Evolutionary conservation across 2,113 vertebrate genomes (phyloP).

Genomic region (Sapajus apella): DNA sequence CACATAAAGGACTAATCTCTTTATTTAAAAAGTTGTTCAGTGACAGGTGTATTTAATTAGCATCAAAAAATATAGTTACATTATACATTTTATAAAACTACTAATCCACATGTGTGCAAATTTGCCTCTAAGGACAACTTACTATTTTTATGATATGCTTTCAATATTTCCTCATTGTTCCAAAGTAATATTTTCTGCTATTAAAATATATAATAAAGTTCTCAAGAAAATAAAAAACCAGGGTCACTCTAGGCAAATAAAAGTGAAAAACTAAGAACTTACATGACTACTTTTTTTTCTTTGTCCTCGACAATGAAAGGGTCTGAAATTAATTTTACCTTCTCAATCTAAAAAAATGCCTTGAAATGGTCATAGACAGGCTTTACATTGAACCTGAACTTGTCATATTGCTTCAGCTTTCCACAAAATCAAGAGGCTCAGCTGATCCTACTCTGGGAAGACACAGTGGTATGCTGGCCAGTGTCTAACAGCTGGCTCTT

Average conservation of each 20-base stretch:
- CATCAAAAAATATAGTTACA: slow-evolving; percentile 37
- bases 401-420: neutral
- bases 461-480: rapidly evolving
- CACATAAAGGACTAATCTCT: neutral
- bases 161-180: slow-evolving; percentile 68
- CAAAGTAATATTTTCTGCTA: slow-evolving; percentile 59
- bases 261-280: neutral
- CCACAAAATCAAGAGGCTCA: neutral
- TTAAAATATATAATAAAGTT: slow-evolving; percentile 74
- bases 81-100: slow-evolving; percentile 59
- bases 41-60: slow-evolving; percentile 64
- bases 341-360: neutral
- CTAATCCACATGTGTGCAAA: slow-evolving; percentile 66
- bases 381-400: neutral
- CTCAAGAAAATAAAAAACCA: neutral
- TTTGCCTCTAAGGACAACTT: slow-evolving; percentile 59
- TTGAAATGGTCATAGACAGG: neutral
- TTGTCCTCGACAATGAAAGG: neutral
- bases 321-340: neutral
- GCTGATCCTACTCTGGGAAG: rapidly evolving
- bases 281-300: neutral
- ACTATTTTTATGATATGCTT: slow-evolving; percentile 56
- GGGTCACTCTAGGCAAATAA: neutral
- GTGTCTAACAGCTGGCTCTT: rapidly evolving
- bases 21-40: neutral